These are phyloP conservation scores for Apocrypta bakeri DNA, from an alignment of 1,140 invertebrate species.

Conservation along the genomic window DNA sequence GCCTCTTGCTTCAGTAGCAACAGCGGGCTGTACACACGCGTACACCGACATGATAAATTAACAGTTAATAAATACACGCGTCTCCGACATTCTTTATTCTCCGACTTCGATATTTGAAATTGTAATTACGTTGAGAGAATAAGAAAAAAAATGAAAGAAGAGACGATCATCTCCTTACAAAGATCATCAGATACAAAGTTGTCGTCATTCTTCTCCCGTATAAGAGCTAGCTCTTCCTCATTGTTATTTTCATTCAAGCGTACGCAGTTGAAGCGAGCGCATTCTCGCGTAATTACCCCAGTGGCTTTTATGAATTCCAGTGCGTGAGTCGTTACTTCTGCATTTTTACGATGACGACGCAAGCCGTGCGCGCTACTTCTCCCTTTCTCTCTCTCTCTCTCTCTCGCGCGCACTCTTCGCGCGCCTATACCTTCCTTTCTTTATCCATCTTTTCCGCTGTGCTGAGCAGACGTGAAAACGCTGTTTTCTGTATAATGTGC, in stretches of 20 bases:
- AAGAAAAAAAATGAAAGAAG: background rate
- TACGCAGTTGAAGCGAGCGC: background rate
- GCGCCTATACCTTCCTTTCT: background rate
- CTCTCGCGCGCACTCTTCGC: background rate
- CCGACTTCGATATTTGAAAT: constrained; percentile 13
- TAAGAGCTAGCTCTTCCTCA: background rate
- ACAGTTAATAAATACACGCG: constrained; percentile 9
- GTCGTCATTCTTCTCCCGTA: background rate
- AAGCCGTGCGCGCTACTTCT: background rate
- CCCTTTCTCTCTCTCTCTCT: background rate
- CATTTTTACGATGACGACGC: background rate
- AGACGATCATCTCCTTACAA: background rate
- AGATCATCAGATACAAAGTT: background rate
- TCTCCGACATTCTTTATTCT: too few relatives aligned
- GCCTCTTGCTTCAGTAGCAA: too few relatives aligned
- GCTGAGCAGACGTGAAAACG: background rate
- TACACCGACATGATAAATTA: constrained; percentile 4
- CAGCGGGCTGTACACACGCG: too few relatives aligned
- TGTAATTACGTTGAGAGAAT: background rate
- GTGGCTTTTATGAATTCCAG: constrained; percentile 18
- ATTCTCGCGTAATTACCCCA: constrained; percentile 22
- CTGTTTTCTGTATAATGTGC: background rate
- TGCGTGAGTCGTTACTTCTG: background rate
- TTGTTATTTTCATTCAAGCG: constrained; percentile 40
- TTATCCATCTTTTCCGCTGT: background rate